Conservation (phyloP, 2,797 vertebrate genomes). For the Carcharodon carcharias region DNA sequence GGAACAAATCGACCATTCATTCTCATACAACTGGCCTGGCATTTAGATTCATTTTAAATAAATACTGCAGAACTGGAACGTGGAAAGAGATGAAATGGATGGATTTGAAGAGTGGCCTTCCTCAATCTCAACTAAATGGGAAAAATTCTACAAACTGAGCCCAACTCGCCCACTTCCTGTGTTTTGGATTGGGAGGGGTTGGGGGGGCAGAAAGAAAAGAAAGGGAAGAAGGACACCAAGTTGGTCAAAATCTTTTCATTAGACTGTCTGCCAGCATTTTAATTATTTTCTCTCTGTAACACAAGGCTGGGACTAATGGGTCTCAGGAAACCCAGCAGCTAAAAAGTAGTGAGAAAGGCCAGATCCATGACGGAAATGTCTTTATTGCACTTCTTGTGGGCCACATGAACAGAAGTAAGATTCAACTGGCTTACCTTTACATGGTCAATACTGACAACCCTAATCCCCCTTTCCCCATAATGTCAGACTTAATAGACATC, state of each 20-base stretch:
- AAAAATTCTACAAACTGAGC: too few species aligned
- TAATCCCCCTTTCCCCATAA: too few species aligned
- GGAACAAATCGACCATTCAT: too few species aligned
- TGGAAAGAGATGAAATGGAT: too few species aligned
- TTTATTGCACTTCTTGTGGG: neutral
- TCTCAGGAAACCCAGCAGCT: neutral
- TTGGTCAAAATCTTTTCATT: neutral
- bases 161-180: too few species aligned
- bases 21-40: too few species aligned
- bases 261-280: neutral
- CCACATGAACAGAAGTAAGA: neutral
- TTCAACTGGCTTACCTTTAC: neutral
- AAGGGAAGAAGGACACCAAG: neutral
- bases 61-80: too few species aligned
- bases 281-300: neutral
- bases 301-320: too few species aligned
- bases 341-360: neutral
- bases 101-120: too few species aligned
- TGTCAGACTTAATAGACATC: too few species aligned
- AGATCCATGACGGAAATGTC: neutral
- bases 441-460: neutral
- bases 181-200: neutral
- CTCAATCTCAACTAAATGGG: too few species aligned
- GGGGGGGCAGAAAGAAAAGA: neutral
- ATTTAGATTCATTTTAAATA: too few species aligned